phyloP scores from a whole-genome alignment of 2,888 invertebrate species.

The Agrochola macilenta region DNA sequence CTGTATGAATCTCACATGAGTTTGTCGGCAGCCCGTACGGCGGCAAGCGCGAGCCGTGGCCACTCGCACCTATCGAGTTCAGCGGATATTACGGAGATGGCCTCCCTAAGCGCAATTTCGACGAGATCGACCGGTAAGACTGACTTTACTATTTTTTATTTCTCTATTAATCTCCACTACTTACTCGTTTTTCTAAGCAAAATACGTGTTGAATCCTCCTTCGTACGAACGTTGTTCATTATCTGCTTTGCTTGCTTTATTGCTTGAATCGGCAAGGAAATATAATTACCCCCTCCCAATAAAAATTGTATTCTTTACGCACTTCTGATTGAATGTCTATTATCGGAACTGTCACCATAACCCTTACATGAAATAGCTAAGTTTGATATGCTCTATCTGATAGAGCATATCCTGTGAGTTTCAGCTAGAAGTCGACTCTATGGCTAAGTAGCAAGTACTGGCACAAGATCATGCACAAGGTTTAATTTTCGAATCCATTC shows the following conservation, averaged over 20 bases:
- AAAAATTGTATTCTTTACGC: background rate
- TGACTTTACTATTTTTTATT: slow-evolving; percentile 17
- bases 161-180: background rate
- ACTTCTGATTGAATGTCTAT: background rate
- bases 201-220: background rate
- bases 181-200: background rate
- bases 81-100: slow-evolving; percentile 82
- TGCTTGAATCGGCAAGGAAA: background rate
- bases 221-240: background rate
- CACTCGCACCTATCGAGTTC: slow-evolving; percentile 74
- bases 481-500: background rate
- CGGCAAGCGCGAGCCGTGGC: slow-evolving; percentile 83
- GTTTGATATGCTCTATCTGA: background rate
- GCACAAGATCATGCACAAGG: background rate
- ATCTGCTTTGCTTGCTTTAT: no score
- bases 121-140: slow-evolving; percentile 90
- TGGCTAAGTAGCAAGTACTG: background rate
- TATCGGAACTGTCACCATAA: background rate
- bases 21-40: slow-evolving; percentile 79
- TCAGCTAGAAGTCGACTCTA: no score
- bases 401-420: background rate
- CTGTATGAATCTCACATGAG: slow-evolving; percentile 35
- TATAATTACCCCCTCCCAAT: background rate
- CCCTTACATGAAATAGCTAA: no score
- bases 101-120: slow-evolving; percentile 88